These are phyloP conservation scores for Pseudobourletiella spinata DNA, from an alignment of 1,140 invertebrate species.

Conservation along the genomic window DNA sequence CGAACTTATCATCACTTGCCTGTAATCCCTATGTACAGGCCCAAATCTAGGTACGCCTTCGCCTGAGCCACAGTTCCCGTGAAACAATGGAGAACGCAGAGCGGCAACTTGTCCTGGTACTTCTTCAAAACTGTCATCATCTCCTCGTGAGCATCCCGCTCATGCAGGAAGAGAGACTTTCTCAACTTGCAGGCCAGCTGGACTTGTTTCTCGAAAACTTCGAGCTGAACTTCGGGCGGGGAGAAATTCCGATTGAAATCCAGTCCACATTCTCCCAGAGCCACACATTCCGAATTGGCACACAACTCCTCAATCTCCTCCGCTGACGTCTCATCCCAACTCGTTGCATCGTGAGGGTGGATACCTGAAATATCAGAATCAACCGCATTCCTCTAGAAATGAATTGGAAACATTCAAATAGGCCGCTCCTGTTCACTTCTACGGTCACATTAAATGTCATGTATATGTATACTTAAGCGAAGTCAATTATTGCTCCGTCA, in stretches of 20 bases:
- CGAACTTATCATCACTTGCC: constrained; percentile 42
- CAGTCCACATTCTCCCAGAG: constrained; percentile 71
- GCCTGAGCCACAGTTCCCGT: constrained; percentile 80
- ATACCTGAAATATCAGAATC: constrained; percentile 54
- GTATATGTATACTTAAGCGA: too few relatives aligned
- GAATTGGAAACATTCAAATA: too few relatives aligned
- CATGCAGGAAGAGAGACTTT: constrained; percentile 85
- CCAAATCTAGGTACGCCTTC: constrained; percentile 71
- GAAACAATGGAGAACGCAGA: constrained; percentile 85
- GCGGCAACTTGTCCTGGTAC: constrained; percentile 55
- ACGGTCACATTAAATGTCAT: too few relatives aligned
- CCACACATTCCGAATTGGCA: constrained; percentile 77
- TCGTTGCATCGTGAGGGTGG: constrained; percentile 92
- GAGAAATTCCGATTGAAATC: constrained; percentile 93
- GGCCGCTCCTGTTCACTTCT: too few relatives aligned
- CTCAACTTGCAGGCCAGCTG: constrained; percentile 73
- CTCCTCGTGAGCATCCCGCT: constrained; percentile 79
- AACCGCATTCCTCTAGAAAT: too few relatives aligned
- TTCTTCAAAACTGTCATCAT: constrained; percentile 51
- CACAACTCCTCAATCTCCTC: constrained; percentile 56
- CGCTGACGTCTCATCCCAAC: constrained; percentile 64
- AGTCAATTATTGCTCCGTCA: too few relatives aligned
- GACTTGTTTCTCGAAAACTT: constrained; percentile 82
- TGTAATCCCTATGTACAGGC: constrained; percentile 78
- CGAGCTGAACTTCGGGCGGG: constrained; percentile 70